phyloP scores from a whole-genome alignment of 2,888 invertebrate genomes.

The Drosophila eohydei region DNA sequence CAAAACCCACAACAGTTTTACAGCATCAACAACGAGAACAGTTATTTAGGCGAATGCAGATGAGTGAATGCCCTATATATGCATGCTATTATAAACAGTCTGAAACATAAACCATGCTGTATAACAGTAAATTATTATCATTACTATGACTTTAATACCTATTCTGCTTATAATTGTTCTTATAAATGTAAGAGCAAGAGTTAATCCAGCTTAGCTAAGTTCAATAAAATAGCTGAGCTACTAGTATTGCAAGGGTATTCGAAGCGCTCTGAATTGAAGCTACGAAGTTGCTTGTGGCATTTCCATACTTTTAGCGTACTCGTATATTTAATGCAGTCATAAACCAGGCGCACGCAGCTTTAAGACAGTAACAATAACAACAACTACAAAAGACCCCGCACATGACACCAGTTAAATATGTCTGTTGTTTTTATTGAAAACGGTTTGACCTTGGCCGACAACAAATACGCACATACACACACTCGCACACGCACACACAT shows the following conservation, averaged over 20 bases:
- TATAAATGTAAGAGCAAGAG: too few relatives aligned
- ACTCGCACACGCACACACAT: slow-evolving; percentile 17
- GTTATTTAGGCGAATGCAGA: neutral
- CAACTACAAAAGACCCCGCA: slow-evolving; percentile 25
- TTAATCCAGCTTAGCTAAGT: neutral
- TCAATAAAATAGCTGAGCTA: neutral
- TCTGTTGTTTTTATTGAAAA: slow-evolving; percentile 44
- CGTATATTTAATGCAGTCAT: slow-evolving; percentile 48
- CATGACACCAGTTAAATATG: slow-evolving; percentile 35
- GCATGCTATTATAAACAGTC: neutral
- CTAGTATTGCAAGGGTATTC: neutral
- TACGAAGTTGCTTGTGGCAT: slow-evolving; percentile 18
- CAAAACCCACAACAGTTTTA: slow-evolving; percentile 19
- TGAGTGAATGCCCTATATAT: neutral
- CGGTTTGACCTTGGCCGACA: slow-evolving; percentile 44
- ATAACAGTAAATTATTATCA: neutral
- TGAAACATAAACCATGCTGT: too few relatives aligned
- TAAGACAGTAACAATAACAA: slow-evolving; percentile 1
- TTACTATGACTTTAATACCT: neutral
- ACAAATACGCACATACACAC: slow-evolving; percentile 17
- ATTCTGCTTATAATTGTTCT: neutral
- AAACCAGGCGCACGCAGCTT: slow-evolving; percentile 28
- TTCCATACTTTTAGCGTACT: slow-evolving; percentile 43
- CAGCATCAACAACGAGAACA: slow-evolving; percentile 11
- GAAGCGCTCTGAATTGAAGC: neutral